phyloP scores from a whole-genome alignment of 2,888 invertebrate genomes.

The Ormyrus thymus region DNA sequence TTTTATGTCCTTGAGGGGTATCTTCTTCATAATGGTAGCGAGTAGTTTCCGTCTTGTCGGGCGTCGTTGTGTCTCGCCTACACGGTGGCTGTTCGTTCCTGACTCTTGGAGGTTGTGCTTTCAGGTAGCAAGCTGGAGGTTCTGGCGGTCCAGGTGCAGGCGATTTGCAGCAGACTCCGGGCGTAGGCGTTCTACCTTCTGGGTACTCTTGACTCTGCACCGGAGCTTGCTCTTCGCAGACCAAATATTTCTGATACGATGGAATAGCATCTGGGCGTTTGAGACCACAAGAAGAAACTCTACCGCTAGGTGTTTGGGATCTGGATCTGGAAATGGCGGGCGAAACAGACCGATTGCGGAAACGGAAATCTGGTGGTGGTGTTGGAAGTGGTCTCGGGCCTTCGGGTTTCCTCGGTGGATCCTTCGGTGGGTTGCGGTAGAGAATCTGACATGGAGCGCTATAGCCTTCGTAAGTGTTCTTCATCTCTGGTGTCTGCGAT shows the following conservation, averaged over 20 bases:
- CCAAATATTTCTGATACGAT: conserved; percentile 86
- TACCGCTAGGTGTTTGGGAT: conserved; percentile 81
- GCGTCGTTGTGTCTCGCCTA: conserved; percentile 56
- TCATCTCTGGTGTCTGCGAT: conserved; percentile 66
- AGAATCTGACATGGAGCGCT: conserved; percentile 70
- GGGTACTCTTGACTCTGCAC: conserved; percentile 65
- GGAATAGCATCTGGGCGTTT: conserved; percentile 88
- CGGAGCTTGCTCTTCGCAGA: conserved; percentile 76
- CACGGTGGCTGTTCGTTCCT: conserved; percentile 76
- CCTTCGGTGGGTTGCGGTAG: conserved; percentile 63
- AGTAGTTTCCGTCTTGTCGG: conserved; percentile 67
- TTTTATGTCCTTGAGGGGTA: conserved; percentile 70
- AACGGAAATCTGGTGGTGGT: conserved; percentile 69
- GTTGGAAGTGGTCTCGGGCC: conserved; percentile 70
- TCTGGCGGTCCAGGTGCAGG: conserved; percentile 84
- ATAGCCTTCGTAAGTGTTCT: conserved; percentile 62
- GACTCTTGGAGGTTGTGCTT: conserved; percentile 81
- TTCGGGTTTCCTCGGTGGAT: conserved; percentile 58
- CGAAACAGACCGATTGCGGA: conserved; percentile 74
- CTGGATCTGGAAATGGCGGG: conserved; percentile 77
- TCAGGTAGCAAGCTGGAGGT: conserved; percentile 70
- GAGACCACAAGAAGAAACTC: conserved; percentile 62
- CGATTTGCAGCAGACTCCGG: conserved; percentile 78
- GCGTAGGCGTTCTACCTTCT: conserved; percentile 70
- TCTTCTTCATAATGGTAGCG: conserved; percentile 71